phyloP scores from a whole-genome alignment of 2,113 vertebrate species.

The Eonycteris spelaea region DNA sequence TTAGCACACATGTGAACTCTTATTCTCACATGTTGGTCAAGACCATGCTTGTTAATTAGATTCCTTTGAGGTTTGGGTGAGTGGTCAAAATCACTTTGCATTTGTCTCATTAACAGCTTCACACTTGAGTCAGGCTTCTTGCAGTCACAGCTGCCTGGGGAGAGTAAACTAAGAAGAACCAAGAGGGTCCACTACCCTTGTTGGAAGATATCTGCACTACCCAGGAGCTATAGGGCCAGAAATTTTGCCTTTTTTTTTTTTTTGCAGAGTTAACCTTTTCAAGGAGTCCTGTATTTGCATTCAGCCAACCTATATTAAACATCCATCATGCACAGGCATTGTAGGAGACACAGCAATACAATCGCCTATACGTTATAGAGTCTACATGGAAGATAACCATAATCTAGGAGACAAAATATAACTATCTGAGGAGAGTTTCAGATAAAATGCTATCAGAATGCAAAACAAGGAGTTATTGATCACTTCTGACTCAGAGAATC shows the following conservation, averaged over 20 bases:
- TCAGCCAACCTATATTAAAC: background rate
- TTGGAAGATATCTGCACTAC: background rate
- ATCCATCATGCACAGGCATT: background rate
- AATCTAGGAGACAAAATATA: background rate
- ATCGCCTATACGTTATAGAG: background rate
- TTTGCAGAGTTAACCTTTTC: background rate
- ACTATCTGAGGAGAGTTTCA: background rate
- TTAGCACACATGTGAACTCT: background rate
- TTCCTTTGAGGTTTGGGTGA: background rate
- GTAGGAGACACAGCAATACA: background rate
- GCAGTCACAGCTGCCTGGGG: background rate
- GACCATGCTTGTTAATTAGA: conserved; percentile 23
- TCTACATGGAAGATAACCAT: background rate
- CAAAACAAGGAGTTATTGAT: background rate
- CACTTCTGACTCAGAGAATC: background rate
- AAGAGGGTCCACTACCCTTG: background rate
- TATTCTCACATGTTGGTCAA: background rate
- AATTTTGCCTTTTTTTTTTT: background rate
- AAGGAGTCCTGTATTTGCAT: background rate
- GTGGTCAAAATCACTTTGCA: background rate
- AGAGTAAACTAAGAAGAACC: background rate
- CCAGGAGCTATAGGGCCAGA: background rate
- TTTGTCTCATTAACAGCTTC: conserved; percentile 47
- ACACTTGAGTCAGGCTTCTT: background rate
- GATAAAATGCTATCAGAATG: background rate